These are phyloP conservation scores for Thymallus thymallus DNA, from an alignment of 2,113 vertebrate genomes.

Conservation along the genomic window DNA sequence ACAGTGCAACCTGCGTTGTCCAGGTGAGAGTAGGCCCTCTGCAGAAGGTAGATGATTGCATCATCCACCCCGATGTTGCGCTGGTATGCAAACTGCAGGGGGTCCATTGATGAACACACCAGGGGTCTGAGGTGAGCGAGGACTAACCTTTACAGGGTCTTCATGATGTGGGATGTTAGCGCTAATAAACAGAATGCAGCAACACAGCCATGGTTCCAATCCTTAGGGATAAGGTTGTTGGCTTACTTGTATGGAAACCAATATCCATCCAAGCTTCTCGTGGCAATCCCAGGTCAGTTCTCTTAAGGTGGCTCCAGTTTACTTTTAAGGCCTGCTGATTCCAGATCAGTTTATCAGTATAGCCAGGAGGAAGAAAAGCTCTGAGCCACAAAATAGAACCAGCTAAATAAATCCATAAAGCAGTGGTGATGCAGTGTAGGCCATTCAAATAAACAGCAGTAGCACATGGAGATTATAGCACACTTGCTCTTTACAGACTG, in stretches of 20 bases:
- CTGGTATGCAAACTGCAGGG: too few species aligned
- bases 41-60: too few species aligned
- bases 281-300: constrained; percentile 51
- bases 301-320: constrained; percentile 55
- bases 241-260: constrained; percentile 34
- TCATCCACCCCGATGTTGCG: too few species aligned
- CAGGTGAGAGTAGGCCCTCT: too few species aligned
- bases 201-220: constrained; percentile 24
- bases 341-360: constrained; percentile 63
- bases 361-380: constrained; percentile 45
- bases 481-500: neutral
- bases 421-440: constrained; percentile 45
- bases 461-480: neutral
- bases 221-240: constrained; percentile 34
- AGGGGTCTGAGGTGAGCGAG: too few species aligned
- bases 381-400: constrained; percentile 61
- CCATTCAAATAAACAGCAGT: constrained; percentile 53
- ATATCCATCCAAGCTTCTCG: constrained; percentile 34
- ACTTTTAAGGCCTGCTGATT: constrained; percentile 61
- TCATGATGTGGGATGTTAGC: too few species aligned
- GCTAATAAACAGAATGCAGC: constrained; percentile 25
- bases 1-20: too few species aligned
- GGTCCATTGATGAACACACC: too few species aligned
- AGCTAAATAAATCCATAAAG: constrained; percentile 59
- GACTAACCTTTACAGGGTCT: too few species aligned